Evolutionary conservation across 2,113 vertebrate genomes (phyloP).

Genomic region (Suncus etruscus): DNA sequence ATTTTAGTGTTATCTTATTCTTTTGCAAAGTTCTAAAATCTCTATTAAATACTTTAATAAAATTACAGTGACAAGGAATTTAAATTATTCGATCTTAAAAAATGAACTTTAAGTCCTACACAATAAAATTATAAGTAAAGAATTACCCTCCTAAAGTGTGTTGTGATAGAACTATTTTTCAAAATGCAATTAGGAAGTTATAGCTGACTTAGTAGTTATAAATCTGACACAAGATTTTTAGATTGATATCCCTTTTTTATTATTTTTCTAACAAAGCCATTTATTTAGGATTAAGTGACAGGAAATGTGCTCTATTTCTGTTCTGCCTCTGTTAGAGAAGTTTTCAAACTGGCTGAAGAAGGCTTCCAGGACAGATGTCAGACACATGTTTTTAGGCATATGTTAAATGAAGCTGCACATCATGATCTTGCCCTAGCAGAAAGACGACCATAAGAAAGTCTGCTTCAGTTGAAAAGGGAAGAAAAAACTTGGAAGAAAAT

Average conservation of each 20-base stretch:
- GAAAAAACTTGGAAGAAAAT: slow-evolving; percentile 75
- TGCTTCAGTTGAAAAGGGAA: slow-evolving; percentile 57
- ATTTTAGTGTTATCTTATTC: background rate
- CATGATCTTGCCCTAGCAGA: slow-evolving; percentile 58
- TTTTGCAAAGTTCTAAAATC: slow-evolving; percentile 17
- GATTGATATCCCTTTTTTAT: slow-evolving; percentile 18
- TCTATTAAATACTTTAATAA: slow-evolving; percentile 53
- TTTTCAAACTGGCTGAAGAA: background rate
- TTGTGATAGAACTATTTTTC: slow-evolving; percentile 65
- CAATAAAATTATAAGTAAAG: slow-evolving; percentile 46
- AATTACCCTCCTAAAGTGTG: slow-evolving; percentile 19
- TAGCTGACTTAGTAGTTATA: slow-evolving; percentile 59
- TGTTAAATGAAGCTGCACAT: slow-evolving; percentile 54
- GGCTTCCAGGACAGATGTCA: slow-evolving; percentile 49
- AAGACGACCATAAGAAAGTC: slow-evolving; percentile 62
- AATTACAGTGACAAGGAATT: background rate
- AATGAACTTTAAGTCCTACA: slow-evolving; percentile 34
- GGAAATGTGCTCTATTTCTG: background rate
- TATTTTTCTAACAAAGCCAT: slow-evolving; percentile 21
- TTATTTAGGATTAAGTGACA: slow-evolving; percentile 53
- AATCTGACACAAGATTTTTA: slow-evolving; percentile 57
- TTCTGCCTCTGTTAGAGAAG: background rate
- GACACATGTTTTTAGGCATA: slow-evolving; percentile 39
- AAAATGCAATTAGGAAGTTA: slow-evolving; percentile 65
- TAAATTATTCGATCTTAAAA: slow-evolving; percentile 41